Conservation (phyloP, 2,888 invertebrate genomes). For the Campoplex nolae region DNA sequence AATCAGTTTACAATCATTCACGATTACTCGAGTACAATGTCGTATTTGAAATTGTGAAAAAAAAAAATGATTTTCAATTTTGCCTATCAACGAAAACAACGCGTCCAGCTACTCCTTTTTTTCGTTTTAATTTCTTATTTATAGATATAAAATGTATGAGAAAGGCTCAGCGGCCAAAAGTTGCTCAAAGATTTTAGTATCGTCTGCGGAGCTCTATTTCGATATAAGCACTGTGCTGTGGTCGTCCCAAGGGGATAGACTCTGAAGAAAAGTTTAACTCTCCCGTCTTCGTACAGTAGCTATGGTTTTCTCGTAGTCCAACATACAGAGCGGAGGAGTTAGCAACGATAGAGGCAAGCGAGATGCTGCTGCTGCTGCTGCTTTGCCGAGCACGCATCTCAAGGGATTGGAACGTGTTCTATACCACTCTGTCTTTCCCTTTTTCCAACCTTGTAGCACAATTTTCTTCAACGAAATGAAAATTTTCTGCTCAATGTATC, state of each 20-base stretch:
- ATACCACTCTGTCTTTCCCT: slow-evolving; percentile 10
- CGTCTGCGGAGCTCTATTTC: slow-evolving; percentile 62
- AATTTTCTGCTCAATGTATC: slow-evolving; percentile 46
- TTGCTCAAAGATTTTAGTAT: slow-evolving; percentile 65
- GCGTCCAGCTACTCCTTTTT: neutral
- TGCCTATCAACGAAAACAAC: neutral
- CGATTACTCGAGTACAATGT: neutral
- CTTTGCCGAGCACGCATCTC: slow-evolving; percentile 44
- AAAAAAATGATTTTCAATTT: neutral
- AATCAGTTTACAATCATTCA: neutral
- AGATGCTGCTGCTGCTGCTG: slow-evolving; percentile 1
- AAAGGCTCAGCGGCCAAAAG: slow-evolving; percentile 50
- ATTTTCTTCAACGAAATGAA: slow-evolving; percentile 42
- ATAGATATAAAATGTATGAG: neutral
- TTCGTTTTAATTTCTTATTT: neutral
- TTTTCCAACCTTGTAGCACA: slow-evolving; percentile 15
- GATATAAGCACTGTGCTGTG: slow-evolving; percentile 49
- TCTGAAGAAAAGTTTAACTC: slow-evolving; percentile 61
- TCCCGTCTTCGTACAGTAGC: slow-evolving; percentile 23
- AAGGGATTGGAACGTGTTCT: slow-evolving; percentile 35
- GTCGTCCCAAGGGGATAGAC: slow-evolving; percentile 20
- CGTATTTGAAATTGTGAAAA: neutral
- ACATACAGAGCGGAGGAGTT: slow-evolving; percentile 21
- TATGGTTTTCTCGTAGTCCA: slow-evolving; percentile 40
- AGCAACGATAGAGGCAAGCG: slow-evolving; percentile 48